Evolutionary conservation across 2,888 invertebrate species (phyloP), one percentile per base, ranked within the genome.

Genomic region (Ceramica pisi): DNA sequence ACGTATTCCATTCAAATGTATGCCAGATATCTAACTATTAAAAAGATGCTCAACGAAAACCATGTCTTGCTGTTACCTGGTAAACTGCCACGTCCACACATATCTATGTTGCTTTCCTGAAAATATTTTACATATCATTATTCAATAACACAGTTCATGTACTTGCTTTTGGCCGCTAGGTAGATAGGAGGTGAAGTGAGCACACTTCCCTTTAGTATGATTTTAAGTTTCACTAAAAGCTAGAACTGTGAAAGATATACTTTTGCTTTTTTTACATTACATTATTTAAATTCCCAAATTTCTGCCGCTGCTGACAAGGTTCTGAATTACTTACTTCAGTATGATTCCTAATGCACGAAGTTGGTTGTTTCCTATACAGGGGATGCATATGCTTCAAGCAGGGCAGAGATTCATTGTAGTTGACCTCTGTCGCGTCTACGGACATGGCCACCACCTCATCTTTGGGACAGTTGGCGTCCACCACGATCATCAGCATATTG

Each of bases 401-500:
- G 6, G 97, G 97, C 83, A 97, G 89, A 9, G 97, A 96, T 78
- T 96, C 96, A 85, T 97, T 97, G 79, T 97, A 96, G 77, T 96
- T 95, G 53, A 94, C 96, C 86, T 92, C 97, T 57, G 88, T 94
- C 68, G 92, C 94, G 67, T 95, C 95, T 57, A 95, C 90, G 0
- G 93, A 88, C 77, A 95, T 92, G 44, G 95, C 83, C 0, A 94
- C 88, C 0, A 94, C 95, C 61, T 96, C 96, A 4, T 94, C 94
- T 67, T 92, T 92, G 0, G 96, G 95, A 88, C 98, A 98, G 73
- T 97, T 93, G 23, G 94, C 96, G 88, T 98, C 97, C n/a, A 98
- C 97, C 23, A 98, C 98, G 59, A 98, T 94, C 87, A 98, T 94
- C 71, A 98, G 94, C 94, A 98, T 96, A 90, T 98, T 98, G 66